Conservation (phyloP, 2,113 vertebrate genomes). For the Acanthochromis polyacanthus region DNA sequence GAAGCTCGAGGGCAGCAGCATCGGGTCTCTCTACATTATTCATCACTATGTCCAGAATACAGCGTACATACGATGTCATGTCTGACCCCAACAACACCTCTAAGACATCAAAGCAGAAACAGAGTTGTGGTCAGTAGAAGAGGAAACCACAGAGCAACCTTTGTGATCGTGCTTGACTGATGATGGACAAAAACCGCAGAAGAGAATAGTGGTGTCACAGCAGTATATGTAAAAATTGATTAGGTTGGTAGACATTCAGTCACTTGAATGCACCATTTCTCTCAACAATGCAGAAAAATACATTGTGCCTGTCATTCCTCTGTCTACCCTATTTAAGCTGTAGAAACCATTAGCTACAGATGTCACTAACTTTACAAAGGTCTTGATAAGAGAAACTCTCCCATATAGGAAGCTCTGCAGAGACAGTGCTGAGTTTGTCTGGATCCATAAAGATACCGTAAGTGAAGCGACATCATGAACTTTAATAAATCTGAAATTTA, state of each 20-base stretch:
- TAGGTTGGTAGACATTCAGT: too few relatives aligned
- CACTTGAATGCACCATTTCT: too few relatives aligned
- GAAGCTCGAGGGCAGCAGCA: not conserved
- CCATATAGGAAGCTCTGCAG: not conserved
- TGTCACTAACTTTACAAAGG: not conserved
- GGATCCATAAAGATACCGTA: not conserved
- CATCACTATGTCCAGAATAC: not conserved
- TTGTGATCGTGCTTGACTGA: too few relatives aligned
- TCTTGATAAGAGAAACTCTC: not conserved
- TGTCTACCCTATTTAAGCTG: too few relatives aligned
- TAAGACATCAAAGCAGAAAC: too few relatives aligned
- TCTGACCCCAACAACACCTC: too few relatives aligned
- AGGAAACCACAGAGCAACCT: too few relatives aligned
- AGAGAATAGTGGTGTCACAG: too few relatives aligned
- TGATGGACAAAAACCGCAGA: too few relatives aligned
- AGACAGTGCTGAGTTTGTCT: not conserved
- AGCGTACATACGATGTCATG: not conserved
- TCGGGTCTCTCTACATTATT: not conserved
- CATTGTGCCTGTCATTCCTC: not conserved
- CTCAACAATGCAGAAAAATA: too few relatives aligned
- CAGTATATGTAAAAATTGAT: too few relatives aligned
- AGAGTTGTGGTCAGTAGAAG: too few relatives aligned
- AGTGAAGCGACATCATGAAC: not conserved
- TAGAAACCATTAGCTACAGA: not conserved
- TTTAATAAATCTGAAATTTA: conserved; percentile 16